Base-by-base conservation (phyloP, 1,140 invertebrate species). In the Pantala flavescens region DNA sequence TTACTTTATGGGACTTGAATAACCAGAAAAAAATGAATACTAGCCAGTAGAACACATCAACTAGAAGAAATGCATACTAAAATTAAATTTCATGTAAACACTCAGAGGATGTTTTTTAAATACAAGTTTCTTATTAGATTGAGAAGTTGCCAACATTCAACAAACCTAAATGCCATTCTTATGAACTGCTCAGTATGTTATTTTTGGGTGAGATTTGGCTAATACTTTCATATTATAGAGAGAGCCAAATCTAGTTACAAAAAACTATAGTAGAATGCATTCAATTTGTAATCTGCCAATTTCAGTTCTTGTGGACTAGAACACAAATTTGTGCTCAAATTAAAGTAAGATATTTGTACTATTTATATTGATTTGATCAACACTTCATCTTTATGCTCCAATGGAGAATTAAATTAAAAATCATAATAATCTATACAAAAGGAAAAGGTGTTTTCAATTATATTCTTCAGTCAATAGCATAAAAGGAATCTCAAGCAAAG, bases 361-460 rank as follows among this genome's bases (percentile, higher is more conserved):
- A 63, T 63, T 36, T 3, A 63, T 63, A 63, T 63, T 63, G 49
- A 63, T 63, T 63, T 63, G n/a, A 63, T 63, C 49, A 63, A 63
- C 49, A 63, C 12, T 63, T 63, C n/a, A 63, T 7, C 49, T 63
- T 63, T 63, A 16, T 63, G 49, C n/a, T 63, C 49, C 49, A 7
- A 7, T 3, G 12, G 49, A 12, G 12, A 63, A 63, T 16, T 7
- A 63, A 1, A 1, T 21, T 63, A 63, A 63, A 63, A 63, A 63
- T 63, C 3, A 21, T 3, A 21, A 63, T 19, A 63, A 16, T 63
- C 14, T 63, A 12, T 63, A 63, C 49, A 63, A 63, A 1, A 21
- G 3, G 3, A 63, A 16, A 63, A 9, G 28, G 28, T 9, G 12
- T 7, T 21, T 63, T 63, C n/a, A 19, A 63, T 21, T 63, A 19